phyloP scores from a whole-genome alignment of 2,113 vertebrate genomes.

The Hemiscyllium ocellatum region DNA sequence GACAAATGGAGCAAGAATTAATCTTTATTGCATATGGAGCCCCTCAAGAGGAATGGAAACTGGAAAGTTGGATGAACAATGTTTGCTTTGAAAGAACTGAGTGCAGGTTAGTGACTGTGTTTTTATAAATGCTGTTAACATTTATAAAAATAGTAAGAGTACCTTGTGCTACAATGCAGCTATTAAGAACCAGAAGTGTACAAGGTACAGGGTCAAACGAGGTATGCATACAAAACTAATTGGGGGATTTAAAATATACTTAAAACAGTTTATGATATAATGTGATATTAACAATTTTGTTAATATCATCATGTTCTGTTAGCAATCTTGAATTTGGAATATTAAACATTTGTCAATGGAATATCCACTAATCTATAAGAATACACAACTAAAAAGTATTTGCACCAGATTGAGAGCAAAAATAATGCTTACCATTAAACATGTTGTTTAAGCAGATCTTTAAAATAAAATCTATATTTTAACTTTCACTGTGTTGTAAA shows the following conservation, averaged over 20 bases:
- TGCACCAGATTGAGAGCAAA: background rate
- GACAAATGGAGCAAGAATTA: conserved; percentile 48
- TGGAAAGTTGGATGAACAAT: conserved; percentile 56
- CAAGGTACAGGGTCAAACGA: background rate
- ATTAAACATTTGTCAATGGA: background rate
- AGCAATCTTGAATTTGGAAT: background rate
- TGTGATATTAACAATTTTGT: background rate
- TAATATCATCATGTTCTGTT: background rate
- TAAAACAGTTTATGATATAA: background rate
- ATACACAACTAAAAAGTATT: background rate
- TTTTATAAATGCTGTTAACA: conserved; percentile 48
- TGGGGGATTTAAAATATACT: background rate
- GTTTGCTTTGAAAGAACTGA: conserved; percentile 46
- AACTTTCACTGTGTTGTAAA: background rate
- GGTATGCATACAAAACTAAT: background rate
- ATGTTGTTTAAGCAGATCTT: background rate
- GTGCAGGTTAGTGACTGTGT: conserved; percentile 51
- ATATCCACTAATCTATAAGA: background rate
- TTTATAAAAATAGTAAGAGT: conserved; percentile 46
- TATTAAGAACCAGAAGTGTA: conserved; percentile 27
- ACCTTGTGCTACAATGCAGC: conserved; percentile 6
- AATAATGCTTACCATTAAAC: background rate
- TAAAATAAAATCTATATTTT: background rate
- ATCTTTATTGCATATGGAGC: conserved; percentile 57
- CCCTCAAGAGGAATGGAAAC: conserved; percentile 49